Evolutionary conservation across 2,113 vertebrate species (phyloP).

Genomic region (Butorides virescens): DNA sequence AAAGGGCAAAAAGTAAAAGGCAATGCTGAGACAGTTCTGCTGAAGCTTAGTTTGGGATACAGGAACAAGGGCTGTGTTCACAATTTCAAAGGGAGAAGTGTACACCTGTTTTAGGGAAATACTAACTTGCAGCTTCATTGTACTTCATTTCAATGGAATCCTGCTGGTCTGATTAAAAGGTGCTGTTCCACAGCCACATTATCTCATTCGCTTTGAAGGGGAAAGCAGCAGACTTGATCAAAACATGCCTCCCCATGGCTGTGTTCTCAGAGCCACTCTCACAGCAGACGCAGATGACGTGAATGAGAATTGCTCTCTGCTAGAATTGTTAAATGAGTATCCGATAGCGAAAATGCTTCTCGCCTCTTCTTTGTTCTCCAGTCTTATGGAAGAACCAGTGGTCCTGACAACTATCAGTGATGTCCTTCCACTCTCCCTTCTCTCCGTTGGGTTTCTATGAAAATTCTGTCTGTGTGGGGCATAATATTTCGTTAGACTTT

Average conservation of each 20-base stretch:
- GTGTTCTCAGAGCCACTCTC: constrained; percentile 37
- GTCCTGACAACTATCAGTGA: constrained; percentile 12
- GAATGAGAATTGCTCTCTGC: constrained; percentile 51
- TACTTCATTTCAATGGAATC: constrained; percentile 24
- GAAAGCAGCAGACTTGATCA: constrained; percentile 57
- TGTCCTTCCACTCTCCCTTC: background rate
- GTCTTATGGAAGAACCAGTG: constrained; percentile 26
- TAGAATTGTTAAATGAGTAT: constrained; percentile 45
- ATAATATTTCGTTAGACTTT: background rate
- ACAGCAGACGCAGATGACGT: constrained; percentile 18
- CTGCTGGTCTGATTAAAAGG: constrained; percentile 57
- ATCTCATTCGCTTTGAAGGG: constrained; percentile 61
- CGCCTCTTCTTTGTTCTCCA: constrained; percentile 41
- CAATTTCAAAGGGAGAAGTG: constrained; percentile 8
- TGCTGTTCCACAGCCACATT: constrained; percentile 36
- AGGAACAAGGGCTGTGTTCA: background rate
- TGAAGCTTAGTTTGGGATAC: background rate
- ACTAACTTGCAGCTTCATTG: constrained; percentile 37
- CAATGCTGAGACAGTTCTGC: background rate
- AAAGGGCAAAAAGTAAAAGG: background rate
- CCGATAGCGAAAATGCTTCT: constrained; percentile 43
- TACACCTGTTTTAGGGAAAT: constrained; percentile 38
- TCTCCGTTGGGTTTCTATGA: background rate
- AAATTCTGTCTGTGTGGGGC: background rate
- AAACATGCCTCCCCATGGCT: constrained; percentile 48